Base-by-base conservation (phyloP, 1,140 invertebrate species). In the Drosophila gunungcola region DNA sequence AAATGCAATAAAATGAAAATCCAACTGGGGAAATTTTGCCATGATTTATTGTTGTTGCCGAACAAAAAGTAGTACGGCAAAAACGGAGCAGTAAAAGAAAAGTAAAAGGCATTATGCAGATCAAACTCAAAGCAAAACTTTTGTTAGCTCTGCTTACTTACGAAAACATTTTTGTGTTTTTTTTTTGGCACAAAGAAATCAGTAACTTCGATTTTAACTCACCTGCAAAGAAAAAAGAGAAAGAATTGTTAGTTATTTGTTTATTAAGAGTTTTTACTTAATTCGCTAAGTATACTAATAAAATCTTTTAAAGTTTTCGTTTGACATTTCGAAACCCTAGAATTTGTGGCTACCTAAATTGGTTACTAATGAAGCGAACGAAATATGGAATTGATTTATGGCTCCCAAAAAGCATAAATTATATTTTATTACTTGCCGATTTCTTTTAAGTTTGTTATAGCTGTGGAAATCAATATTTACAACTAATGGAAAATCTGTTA, bases 1-100 rank as follows among this genome's bases (percentile, higher is more conserved):
- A 80, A 89, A 84, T 89, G 84, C 84, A 88, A 89, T 88, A 88
- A 88, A 83, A 89, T 84, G 84, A 80, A 89, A 89, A 88, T 78
- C 84, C 84, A 89, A 89, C 84, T 80, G 84, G 84, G 52, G 77
- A 89, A 89, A 88, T 89, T 83, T 79, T 64, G 53, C 58, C 64
- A 74, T 88, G 84, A 88, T 88, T 89, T 88, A 88, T 88, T 81
- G 67, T 79, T 73, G 68, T 51, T 65, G 63, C 13, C 45, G 39
- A 65, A 52, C 49, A 41, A 72, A 51, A 53, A 54, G 51, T 56
- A 45, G 48, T 45, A 41, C 54, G 41, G 48, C 16, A 72, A 48
- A 55, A 54, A 12, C 38, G 36, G 32, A 53, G 25, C 46, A 10
- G 10, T 9, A 32, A 58, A 45, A 34, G 34, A 60, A 76, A 81